Evolutionary conservation across 2,888 invertebrate genomes (phyloP).

Genomic region (Leucania comma): DNA sequence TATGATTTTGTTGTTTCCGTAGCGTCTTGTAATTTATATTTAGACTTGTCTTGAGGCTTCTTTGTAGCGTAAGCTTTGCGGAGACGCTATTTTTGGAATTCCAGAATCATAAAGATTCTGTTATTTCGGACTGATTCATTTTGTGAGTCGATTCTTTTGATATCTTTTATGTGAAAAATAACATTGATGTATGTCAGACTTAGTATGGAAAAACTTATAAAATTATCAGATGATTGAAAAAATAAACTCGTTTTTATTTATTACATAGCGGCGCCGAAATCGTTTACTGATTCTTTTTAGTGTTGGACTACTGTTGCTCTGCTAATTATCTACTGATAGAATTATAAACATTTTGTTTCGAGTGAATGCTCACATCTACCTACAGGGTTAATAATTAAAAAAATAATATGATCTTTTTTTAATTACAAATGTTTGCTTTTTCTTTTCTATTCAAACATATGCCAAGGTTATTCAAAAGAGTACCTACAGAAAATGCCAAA

Average conservation of each 20-base stretch:
- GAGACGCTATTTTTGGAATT: background rate
- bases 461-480: background rate
- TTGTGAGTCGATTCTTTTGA: too few species aligned
- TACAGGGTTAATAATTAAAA: background rate
- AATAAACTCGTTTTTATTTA: background rate
- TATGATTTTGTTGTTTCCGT: constrained; percentile 6
- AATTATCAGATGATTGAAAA: background rate
- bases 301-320: background rate
- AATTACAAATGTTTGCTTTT: too few species aligned
- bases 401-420: too few species aligned
- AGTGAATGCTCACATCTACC: background rate
- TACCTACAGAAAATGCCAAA: background rate
- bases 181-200: background rate
- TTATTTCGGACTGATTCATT: background rate
- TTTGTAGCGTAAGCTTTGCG: background rate
- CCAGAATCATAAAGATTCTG: too few species aligned
- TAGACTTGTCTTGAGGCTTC: background rate
- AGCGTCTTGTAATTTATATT: background rate
- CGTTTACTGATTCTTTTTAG: background rate
- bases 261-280: background rate
- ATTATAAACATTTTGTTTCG: background rate
- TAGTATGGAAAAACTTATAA: background rate
- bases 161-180: background rate
- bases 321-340: background rate
- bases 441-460: background rate